A percentile compares a stretch with the other conserved stretches of the same genome.
phyloP scores from a whole-genome alignment of 2,888 invertebrate species.

The Pammene aurita region DNA sequence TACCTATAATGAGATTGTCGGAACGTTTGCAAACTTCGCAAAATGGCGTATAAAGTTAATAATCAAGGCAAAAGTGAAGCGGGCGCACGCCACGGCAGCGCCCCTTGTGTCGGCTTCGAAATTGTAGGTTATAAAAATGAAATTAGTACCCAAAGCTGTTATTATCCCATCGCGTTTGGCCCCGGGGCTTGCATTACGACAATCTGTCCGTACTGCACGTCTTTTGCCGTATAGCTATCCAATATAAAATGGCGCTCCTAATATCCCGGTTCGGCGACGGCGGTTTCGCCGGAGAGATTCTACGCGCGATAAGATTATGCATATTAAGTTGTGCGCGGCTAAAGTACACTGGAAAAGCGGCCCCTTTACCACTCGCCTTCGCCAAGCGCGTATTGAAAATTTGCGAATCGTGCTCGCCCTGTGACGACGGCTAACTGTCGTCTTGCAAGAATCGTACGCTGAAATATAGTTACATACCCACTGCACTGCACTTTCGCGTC shows the following conservation, averaged over 20 bases:
- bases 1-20: constrained; percentile 77
- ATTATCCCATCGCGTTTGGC: constrained; percentile 84
- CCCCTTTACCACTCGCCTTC: constrained; percentile 60
- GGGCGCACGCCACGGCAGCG: constrained; percentile 80
- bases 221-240: constrained; percentile 83
- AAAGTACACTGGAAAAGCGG: constrained; percentile 79
- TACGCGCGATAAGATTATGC: constrained; percentile 82
- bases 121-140: constrained; percentile 84
- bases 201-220: constrained; percentile 84
- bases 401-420: constrained; percentile 67
- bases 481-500: constrained; percentile 13
- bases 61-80: constrained; percentile 79
- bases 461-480: constrained; percentile 60
- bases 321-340: constrained; percentile 81
- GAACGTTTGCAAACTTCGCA: constrained; percentile 81
- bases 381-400: constrained; percentile 66
- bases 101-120: constrained; percentile 83
- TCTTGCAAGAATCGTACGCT: constrained; percentile 54
- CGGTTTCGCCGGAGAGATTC: constrained; percentile 78
- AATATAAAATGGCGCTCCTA: constrained; percentile 84
- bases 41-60: constrained; percentile 83
- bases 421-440: constrained; percentile 63
- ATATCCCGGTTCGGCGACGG: constrained; percentile 81
- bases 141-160: constrained; percentile 83
- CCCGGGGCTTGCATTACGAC: constrained; percentile 83